These are phyloP conservation scores for Tapera naevia DNA, from an alignment of 2,797 vertebrate genomes.

Conservation along the genomic window DNA sequence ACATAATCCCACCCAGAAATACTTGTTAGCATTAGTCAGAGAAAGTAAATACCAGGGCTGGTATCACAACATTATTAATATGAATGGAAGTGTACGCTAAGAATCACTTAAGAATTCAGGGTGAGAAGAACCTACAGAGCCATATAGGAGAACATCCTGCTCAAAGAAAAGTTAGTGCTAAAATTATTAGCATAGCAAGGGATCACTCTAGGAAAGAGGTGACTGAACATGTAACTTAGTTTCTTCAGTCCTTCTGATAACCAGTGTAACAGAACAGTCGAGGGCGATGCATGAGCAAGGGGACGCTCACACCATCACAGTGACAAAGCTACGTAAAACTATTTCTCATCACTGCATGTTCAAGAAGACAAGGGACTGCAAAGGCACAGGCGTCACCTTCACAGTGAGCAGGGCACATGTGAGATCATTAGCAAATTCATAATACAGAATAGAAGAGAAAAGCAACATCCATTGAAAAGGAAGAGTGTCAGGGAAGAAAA, in stretches of 20 bases:
- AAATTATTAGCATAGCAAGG: neutral
- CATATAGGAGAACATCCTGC: neutral
- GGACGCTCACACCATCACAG: neutral
- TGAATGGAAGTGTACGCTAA: neutral
- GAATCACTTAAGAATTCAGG: neutral
- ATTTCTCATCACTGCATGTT: fast-evolving
- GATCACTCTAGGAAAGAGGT: neutral
- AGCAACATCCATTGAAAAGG: neutral
- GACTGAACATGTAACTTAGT: neutral
- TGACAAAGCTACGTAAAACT: neutral
- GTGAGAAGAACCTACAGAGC: neutral
- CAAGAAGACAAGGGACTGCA: neutral
- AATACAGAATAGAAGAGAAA: neutral
- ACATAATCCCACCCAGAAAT: neutral
- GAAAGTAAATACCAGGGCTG: neutral
- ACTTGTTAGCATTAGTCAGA: neutral
- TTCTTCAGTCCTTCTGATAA: neutral
- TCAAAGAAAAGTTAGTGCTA: neutral
- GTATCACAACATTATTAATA: neutral
- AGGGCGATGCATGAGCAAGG: neutral
- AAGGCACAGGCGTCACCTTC: neutral
- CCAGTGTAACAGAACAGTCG: neutral
- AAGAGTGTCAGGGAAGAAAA: neutral
- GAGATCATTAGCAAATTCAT: neutral
- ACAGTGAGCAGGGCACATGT: fast-evolving